A percentile compares a stretch with the other conserved stretches of the same genome.
Evolutionary conservation across 1,140 invertebrate species (phyloP).

Genomic region (Oreohelix idahoensis): DNA sequence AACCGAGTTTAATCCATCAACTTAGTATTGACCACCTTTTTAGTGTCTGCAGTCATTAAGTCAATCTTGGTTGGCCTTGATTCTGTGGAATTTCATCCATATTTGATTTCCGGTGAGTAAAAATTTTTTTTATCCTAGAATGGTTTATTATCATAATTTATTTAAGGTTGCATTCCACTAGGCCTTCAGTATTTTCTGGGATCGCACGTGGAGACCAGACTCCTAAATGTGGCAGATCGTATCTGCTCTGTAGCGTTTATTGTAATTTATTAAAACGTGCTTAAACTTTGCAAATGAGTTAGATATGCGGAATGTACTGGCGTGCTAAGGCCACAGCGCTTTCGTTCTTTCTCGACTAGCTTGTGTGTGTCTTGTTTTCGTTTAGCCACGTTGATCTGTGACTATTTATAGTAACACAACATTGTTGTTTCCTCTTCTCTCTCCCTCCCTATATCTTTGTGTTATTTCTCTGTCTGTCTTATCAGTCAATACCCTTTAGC

Average conservation of each 20-base stretch:
- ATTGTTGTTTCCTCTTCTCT: no score
- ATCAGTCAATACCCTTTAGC: no score
- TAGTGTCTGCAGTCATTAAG: background rate
- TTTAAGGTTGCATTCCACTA: background rate
- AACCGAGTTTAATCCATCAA: background rate
- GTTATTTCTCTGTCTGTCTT: no score
- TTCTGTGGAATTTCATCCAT: constrained; percentile 36
- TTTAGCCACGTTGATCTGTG: background rate
- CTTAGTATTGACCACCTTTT: background rate
- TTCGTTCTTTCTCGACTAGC: background rate
- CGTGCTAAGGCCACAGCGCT: background rate
- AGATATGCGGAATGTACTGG: no score
- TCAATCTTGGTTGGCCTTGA: background rate
- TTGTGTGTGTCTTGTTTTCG: background rate
- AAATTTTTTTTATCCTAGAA: background rate
- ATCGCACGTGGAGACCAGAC: background rate
- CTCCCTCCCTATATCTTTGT: no score
- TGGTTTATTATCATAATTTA: constrained; percentile 42
- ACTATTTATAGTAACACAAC: constrained; percentile 12
- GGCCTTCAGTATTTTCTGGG: background rate
- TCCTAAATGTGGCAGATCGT: no score
- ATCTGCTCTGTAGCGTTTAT: no score
- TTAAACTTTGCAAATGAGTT: no score
- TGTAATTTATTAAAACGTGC: no score
- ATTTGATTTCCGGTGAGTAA: constrained; percentile 36